A percentile compares a stretch with the other conserved stretches of the same genome.
phyloP scores from a whole-genome alignment of 2,113 vertebrate species.

The Pycnonotus jocosus region DNA sequence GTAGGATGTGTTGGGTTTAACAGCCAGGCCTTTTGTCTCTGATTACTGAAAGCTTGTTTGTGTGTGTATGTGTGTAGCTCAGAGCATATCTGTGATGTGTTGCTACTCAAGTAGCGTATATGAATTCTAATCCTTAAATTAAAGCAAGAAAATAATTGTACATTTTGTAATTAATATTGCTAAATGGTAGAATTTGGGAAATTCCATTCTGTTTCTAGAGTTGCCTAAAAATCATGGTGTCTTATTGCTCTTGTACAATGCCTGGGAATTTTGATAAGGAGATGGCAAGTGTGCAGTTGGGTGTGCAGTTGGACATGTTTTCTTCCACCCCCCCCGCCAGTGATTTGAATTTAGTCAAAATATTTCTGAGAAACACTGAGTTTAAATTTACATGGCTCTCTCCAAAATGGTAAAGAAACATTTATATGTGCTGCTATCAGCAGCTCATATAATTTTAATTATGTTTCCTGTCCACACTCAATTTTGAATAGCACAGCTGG shows the following conservation, averaged over 20 bases:
- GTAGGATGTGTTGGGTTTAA: not conserved
- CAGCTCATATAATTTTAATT: not conserved
- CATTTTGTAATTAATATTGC: not conserved
- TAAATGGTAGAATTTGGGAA: not conserved
- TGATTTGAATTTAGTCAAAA: not conserved
- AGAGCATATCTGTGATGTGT: not conserved
- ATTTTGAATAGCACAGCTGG: not conserved
- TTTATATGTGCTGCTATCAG: not conserved
- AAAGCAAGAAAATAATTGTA: not conserved
- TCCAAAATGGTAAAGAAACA: not conserved
- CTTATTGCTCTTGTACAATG: not conserved
- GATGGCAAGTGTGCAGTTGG: not conserved
- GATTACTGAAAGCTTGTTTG: not conserved
- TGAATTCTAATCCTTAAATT: not conserved
- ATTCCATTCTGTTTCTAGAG: not conserved
- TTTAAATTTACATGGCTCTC: not conserved
- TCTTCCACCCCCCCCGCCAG: too few species aligned
- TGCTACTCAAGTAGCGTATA: not conserved
- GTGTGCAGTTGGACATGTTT: not conserved
- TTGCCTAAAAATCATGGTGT: fast-evolving
- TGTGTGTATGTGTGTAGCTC: not conserved
- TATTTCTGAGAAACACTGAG: not conserved
- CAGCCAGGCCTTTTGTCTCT: not conserved
- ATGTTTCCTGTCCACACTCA: not conserved
- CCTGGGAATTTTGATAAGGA: not conserved